Evolutionary conservation across 2,888 invertebrate genomes (phyloP), one percentile per base, ranked within the genome.

Genomic region (Pachliopta kotzebuea): DNA sequence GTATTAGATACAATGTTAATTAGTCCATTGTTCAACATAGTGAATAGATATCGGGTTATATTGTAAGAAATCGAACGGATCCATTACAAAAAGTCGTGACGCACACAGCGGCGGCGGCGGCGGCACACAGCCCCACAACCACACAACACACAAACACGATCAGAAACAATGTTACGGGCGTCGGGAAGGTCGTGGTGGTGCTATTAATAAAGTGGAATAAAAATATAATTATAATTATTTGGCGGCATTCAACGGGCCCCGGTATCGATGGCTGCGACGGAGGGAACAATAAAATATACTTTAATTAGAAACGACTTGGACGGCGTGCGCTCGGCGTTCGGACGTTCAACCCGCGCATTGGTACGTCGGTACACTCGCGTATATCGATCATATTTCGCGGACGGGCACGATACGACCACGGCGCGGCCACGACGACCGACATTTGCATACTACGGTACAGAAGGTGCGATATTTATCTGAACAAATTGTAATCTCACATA

Each of bases 221-320:
- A 84, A 87, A 85, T 84, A 83, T 86, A 85, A 86, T 88, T 86
- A 88, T 83, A 88, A 88, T 88, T 84, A 88, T 90, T 90, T 86
- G 85, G 88, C 87, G 89, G 88, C 88, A 88, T 90, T 86, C 85
- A 84, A 88, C 85, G 75, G 73, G 78, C 78, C 76, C 79, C 77
- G 77, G 78, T 82, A 85, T 83, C 84, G 82, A 83, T 83, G 71
- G 80, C 79, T 80, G 82, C 82, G 83, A 84, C 80, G 84, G 79
- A 85, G 86, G 86, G 85, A 85, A 88, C 90, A 90, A 90, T 90
- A 90, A 90, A 88, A 88, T 89, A 88, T 88, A 90, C 84, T 88
- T 88, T 89, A 90, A 90, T 90, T 90, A 88, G 85, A 77, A 76
- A 75, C 77, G 76, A 74, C 75, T 71, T 70, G 65, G 62, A 59